Conservation (phyloP, 2,888 invertebrate species). For the Lottia scabra region DNA sequence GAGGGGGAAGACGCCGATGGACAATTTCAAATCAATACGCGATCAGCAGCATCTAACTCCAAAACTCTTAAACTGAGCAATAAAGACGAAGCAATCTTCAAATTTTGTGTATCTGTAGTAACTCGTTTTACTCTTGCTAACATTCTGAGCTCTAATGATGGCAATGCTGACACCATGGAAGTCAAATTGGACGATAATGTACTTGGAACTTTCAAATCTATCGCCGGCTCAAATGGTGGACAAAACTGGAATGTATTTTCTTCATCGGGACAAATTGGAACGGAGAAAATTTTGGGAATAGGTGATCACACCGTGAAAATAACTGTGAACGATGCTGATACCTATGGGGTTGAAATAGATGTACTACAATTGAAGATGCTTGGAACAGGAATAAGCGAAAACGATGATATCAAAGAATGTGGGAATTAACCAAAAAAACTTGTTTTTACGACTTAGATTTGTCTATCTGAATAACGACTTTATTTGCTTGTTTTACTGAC, state of each 20-base stretch:
- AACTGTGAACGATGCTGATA: constrained; percentile 26
- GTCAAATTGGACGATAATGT: constrained; percentile 3
- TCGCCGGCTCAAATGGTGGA: not conserved
- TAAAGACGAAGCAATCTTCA: constrained; percentile 3
- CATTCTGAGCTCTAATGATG: constrained; percentile 14
- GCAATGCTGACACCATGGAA: constrained; percentile 7
- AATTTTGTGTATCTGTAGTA: constrained; percentile 13
- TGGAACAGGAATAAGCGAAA: too few species aligned
- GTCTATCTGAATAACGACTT: too few species aligned
- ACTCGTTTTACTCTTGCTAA: constrained; percentile 3
- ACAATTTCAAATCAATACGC: too few species aligned
- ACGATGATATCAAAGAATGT: too few species aligned
- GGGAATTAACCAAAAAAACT: too few species aligned
- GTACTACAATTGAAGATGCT: too few species aligned
- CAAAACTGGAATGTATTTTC: constrained; percentile 14
- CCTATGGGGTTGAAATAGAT: constrained; percentile 42
- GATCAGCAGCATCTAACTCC: not conserved
- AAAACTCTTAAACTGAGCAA: not conserved
- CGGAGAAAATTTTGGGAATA: constrained; percentile 19
- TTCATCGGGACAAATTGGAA: too few species aligned
- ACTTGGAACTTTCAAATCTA: constrained; percentile 13
- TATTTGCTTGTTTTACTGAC: too few species aligned
- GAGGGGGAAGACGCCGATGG: too few species aligned
- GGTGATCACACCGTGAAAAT: constrained; percentile 36
- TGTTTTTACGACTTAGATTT: too few species aligned